phyloP scores from a whole-genome alignment of 2,113 vertebrate species.

The Ochotona princeps region DNA sequence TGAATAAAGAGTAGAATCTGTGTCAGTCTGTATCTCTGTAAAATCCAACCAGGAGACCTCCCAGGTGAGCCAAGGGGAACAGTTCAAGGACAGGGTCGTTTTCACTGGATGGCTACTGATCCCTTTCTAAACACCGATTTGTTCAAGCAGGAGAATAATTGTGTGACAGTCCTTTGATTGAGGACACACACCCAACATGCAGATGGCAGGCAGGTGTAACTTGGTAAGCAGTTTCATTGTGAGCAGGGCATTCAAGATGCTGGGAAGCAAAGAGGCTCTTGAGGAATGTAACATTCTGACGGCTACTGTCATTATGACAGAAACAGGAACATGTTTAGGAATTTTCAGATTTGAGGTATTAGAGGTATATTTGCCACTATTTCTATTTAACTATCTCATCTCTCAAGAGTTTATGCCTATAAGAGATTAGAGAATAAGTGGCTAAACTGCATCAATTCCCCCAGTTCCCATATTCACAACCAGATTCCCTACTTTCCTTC shows the following conservation, averaged over 20 bases:
- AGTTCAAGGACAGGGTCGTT: not conserved
- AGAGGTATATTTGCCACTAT: not conserved
- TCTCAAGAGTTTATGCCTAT: not conserved
- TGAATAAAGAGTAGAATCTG: not conserved
- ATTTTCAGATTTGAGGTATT: not conserved
- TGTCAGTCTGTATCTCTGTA: not conserved
- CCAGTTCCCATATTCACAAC: not conserved
- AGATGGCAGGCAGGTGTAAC: constrained; percentile 16
- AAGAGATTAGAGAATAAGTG: not conserved
- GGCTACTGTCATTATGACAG: not conserved
- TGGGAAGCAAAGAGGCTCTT: constrained; percentile 18
- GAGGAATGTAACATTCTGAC: not conserved
- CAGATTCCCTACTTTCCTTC: not conserved
- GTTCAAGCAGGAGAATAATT: constrained; percentile 6
- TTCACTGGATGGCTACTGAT: not conserved
- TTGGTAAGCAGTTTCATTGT: not conserved
- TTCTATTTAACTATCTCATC: not conserved
- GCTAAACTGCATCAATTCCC: not conserved
- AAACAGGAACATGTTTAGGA: not conserved
- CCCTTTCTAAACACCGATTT: constrained; percentile 11
- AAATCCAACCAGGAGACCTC: not conserved
- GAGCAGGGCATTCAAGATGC: not conserved
- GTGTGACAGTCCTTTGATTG: not conserved
- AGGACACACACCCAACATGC: not conserved
- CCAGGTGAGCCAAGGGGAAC: not conserved